These are phyloP conservation scores for Mercenaria mercenaria DNA, from an alignment of 1,140 invertebrate species.

Conservation along the genomic window DNA sequence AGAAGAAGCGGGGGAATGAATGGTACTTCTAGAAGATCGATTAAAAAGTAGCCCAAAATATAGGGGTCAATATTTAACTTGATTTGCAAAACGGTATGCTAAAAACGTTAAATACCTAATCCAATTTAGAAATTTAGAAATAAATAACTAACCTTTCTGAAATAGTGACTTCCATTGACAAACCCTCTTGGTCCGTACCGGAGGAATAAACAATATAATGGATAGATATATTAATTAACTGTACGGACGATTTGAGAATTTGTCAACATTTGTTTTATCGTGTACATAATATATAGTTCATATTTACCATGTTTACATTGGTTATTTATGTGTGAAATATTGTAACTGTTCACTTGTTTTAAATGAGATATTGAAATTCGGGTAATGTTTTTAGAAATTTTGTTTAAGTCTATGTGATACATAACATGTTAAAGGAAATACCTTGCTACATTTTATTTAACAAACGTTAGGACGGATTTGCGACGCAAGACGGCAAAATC, in stretches of 20 bases:
- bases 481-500: neutral
- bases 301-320: neutral
- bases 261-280: neutral
- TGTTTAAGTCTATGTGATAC: neutral
- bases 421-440: neutral
- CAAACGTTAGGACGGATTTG: neutral
- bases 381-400: neutral
- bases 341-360: neutral
- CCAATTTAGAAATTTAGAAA: neutral
- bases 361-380: neutral
- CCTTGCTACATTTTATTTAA: neutral
- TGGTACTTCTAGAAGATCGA: no score
- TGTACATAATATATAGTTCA: neutral
- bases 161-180: neutral
- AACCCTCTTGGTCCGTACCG: conserved; percentile 4
- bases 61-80: no score
- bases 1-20: no score
- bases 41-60: no score
- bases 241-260: neutral
- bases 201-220: conserved; percentile 13
- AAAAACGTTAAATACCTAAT: neutral
- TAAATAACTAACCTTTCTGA: neutral
- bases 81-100: neutral
- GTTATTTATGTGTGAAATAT: conserved; percentile 3
- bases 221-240: neutral